Evolutionary conservation across 1,140 invertebrate species (phyloP), one percentile per base, ranked within the genome.

Genomic region (Eumaeus atala): DNA sequence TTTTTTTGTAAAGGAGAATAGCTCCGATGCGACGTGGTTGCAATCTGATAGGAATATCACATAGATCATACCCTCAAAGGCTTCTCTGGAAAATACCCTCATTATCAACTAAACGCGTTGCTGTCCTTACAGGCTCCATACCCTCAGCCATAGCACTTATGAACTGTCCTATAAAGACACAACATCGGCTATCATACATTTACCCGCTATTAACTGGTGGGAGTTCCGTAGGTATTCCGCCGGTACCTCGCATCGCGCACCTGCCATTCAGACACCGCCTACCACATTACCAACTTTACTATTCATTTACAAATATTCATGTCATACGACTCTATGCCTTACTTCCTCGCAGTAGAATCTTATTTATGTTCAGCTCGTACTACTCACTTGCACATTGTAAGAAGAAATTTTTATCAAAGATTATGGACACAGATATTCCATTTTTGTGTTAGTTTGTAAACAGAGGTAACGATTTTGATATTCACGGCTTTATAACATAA

Each of bases 201-300:
- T 52, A 52, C 34, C 36, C 38, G 17, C 16, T 47, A 57, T 50
- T 44, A 54, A 18, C 11, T 47, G 34, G 16, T 14, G 51, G 14
- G 47, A 40, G 28, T 47, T 21, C 34, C 34, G 49, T 37, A 47
- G 54, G 57, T 54, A 52, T 61, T 54, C 59, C 57, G 51, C 55
- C 51, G 61, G 59, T 56, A 64, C 58, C 54, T 56, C 54, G 56
- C 65, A 70, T 72, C 69, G 66, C 65, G 69, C 75, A 78, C 73
- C 75, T 78, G 75, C 75, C 73, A 72, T 72, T 76, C 71, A 72
- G 72, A 78, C 74, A 70, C 74, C 75, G 72, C 75, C 75, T 73
- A 76, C 72, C 72, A 52, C 62, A 67, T 59, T 62, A 53, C 38
- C 38, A 53, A 44, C 37, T 44, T 53, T 10, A 53, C n/a, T 42